Conservation (phyloP, 37 sponge, comb jelly and placozoan genomes). For the Oopsacas minuta region DNA sequence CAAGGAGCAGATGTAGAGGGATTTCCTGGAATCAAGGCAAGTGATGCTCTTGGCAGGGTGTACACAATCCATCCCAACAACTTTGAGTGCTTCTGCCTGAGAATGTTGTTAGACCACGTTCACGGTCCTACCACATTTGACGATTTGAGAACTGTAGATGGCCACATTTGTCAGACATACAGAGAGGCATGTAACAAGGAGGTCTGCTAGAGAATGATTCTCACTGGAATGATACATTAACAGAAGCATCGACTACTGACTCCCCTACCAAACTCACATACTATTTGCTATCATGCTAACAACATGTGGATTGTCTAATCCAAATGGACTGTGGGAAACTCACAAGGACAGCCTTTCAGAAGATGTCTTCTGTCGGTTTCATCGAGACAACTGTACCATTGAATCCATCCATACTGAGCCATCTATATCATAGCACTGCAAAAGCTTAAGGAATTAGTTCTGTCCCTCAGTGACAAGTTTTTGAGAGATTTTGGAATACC, state of each 20-base stretch:
- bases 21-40: constrained; percentile 8
- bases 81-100: constrained; percentile 31
- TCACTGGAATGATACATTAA: constrained; percentile 22
- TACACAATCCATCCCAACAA: constrained; percentile 26
- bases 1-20: constrained; percentile 15
- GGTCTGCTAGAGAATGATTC: constrained; percentile 35
- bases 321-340: constrained; percentile 16
- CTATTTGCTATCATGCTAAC: constrained; percentile 29
- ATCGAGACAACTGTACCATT: not conserved
- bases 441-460: constrained; percentile 18
- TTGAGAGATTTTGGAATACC: constrained; percentile 17
- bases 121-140: constrained; percentile 24
- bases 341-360: constrained; percentile 26
- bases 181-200: constrained; percentile 27
- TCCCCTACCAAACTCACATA: constrained; percentile 12
- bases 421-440: constrained; percentile 17
- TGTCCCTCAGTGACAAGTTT: constrained; percentile 15
- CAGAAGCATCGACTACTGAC: constrained; percentile 23
- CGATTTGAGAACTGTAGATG: constrained; percentile 20
- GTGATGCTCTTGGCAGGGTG: constrained; percentile 18
- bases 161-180: constrained; percentile 23
- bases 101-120: constrained; percentile 29
- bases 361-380: constrained; percentile 17
- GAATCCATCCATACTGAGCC: not conserved
- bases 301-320: constrained; percentile 21